These are phyloP conservation scores for Lithophane socia DNA, from an alignment of 2,888 invertebrate genomes.

Conservation along the genomic window DNA sequence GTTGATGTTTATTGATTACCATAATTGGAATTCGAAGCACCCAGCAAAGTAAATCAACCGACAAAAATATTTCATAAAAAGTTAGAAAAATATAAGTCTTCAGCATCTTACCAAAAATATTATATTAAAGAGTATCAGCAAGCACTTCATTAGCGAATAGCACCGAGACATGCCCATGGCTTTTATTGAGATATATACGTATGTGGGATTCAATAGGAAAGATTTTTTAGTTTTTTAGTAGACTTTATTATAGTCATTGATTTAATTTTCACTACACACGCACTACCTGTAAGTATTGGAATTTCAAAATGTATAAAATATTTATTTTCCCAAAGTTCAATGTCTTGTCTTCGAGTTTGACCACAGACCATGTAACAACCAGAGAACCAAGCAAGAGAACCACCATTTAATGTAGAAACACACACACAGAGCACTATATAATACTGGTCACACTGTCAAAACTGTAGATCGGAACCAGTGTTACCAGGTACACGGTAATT, in stretches of 20 bases:
- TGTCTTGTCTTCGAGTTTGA: conserved; percentile 50
- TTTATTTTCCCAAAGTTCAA: conserved; percentile 39
- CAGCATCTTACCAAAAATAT: conserved; percentile 92
- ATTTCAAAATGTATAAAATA: conserved; percentile 22
- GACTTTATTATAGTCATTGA: neutral
- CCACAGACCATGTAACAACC: too few relatives aligned
- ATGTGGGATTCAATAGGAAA: conserved; percentile 1
- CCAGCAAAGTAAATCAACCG: neutral
- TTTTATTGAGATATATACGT: conserved; percentile 1
- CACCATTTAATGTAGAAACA: too few relatives aligned
- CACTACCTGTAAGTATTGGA: neutral
- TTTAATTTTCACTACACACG: conserved; percentile 8
- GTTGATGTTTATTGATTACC: neutral
- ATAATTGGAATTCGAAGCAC: neutral
- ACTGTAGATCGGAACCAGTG: too few relatives aligned
- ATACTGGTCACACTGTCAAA: too few relatives aligned
- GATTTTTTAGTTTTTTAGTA: neutral
- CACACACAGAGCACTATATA: too few relatives aligned
- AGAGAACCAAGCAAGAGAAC: too few relatives aligned
- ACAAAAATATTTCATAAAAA: neutral
- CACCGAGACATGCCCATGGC: conserved; percentile 93
- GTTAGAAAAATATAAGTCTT: neutral
- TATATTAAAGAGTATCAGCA: conserved; percentile 93
- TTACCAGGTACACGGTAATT: too few relatives aligned
- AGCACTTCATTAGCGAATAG: conserved; percentile 93